Percentiles rank a stretch among this genome's conserved stretches.
These are phyloP conservation scores for Marisa cornuarietis DNA, from an alignment of 1,140 invertebrate species.

Conservation along the genomic window DNA sequence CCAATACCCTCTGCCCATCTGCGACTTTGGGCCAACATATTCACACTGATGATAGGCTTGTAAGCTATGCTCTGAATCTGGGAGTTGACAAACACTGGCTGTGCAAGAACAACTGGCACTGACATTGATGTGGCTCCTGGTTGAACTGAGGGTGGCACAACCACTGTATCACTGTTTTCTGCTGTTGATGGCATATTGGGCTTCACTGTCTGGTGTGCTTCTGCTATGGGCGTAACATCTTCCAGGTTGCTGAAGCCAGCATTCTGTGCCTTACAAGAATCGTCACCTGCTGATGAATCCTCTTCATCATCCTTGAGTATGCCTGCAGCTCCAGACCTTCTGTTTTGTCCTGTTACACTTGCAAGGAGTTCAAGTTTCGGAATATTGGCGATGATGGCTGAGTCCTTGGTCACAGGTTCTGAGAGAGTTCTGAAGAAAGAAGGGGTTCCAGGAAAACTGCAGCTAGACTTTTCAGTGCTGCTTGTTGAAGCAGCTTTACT, in stretches of 20 bases:
- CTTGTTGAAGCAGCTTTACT: slow-evolving; percentile 18
- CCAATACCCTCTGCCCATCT: background rate
- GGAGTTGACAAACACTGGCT: slow-evolving; percentile 33
- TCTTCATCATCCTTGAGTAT: too few relatives aligned
- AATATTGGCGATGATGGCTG: background rate
- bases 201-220: too few relatives aligned
- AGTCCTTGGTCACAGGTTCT: slow-evolving; percentile 17
- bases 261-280: too few relatives aligned
- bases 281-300: too few relatives aligned
- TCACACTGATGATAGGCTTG: slow-evolving; percentile 1
- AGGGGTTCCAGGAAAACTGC: background rate
- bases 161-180: too few relatives aligned
- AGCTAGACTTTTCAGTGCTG: background rate
- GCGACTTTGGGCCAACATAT: background rate
- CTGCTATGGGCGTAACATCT: too few relatives aligned
- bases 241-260: too few relatives aligned
- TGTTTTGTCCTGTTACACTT: background rate
- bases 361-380: slow-evolving; percentile 10
- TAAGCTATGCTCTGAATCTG: slow-evolving; percentile 30
- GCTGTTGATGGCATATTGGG: too few relatives aligned
- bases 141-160: too few relatives aligned
- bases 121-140: background rate
- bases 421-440: slow-evolving; percentile 29
- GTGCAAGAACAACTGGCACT: slow-evolving; percentile 36
- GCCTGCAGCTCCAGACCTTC: too few relatives aligned